phyloP scores from a whole-genome alignment of 2,797 vertebrate species.

The Pangasius krempfi region DNA sequence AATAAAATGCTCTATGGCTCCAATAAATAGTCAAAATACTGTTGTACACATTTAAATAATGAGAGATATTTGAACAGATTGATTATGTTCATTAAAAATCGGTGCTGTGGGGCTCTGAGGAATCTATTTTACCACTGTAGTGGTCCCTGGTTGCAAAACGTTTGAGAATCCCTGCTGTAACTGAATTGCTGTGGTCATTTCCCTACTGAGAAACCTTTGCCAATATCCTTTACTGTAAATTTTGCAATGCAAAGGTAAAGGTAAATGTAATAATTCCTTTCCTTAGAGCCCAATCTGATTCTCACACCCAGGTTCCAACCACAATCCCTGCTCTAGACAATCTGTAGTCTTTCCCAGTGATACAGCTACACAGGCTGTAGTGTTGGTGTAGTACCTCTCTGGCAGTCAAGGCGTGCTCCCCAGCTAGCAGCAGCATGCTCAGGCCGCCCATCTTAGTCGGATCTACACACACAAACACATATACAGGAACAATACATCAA shows the following conservation, averaged over 20 bases:
- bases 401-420: conserved; percentile 92
- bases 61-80: background rate
- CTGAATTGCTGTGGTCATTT: background rate
- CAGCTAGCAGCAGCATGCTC: conserved; percentile 96
- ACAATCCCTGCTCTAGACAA: background rate
- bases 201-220: too few relatives aligned
- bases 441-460: conserved; percentile 97
- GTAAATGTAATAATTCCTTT: background rate
- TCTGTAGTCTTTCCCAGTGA: background rate
- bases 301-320: background rate
- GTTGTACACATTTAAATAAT: background rate
- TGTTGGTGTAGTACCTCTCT: conserved; percentile 79
- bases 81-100: background rate
- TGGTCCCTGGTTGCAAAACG: too few relatives aligned
- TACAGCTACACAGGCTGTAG: background rate
- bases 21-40: background rate
- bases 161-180: background rate
- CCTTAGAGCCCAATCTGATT: background rate
- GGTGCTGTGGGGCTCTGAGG: background rate
- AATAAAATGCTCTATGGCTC: background rate
- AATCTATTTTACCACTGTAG: too few relatives aligned
- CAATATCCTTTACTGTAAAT: background rate
- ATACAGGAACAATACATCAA: background rate
- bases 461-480: conserved; percentile 33
- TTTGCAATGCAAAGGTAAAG: background rate